Percentiles rank a stretch among this genome's conserved stretches.
These are phyloP conservation scores for Emydoidea blandingii DNA, from an alignment of 2,797 vertebrate species.

Conservation along the genomic window DNA sequence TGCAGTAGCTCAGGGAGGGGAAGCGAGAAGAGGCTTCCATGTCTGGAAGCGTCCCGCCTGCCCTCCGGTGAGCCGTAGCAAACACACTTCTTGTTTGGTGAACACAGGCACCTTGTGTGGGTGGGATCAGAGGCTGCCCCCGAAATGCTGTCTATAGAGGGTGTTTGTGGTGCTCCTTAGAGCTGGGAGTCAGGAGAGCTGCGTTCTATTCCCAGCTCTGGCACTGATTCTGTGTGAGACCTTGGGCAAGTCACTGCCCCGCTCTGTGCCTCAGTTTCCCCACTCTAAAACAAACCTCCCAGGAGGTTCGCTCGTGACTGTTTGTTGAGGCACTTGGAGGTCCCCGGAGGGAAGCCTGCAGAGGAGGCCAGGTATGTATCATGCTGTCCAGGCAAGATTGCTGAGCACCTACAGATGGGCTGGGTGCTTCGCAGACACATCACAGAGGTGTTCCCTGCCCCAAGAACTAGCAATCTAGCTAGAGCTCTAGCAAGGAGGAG, in stretches of 20 bases:
- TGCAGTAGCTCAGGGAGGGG: background rate
- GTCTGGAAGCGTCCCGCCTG: background rate
- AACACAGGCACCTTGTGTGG: background rate
- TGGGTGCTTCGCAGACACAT: background rate
- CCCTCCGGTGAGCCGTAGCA: slow-evolving; percentile 1
- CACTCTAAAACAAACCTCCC: background rate
- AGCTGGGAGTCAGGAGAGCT: background rate
- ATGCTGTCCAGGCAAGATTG: slow-evolving; percentile 4
- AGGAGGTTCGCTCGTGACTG: background rate
- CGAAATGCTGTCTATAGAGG: background rate
- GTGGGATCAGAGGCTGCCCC: background rate
- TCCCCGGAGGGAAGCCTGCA: background rate
- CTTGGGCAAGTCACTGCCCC: background rate
- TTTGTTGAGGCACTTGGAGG: background rate
- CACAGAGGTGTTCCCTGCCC: background rate
- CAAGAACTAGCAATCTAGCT: background rate
- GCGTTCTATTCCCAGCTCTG: background rate
- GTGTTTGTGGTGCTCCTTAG: background rate
- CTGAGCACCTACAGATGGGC: background rate
- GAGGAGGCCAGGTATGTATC: slow-evolving; percentile 42
- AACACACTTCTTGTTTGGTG: background rate
- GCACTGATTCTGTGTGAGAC: background rate
- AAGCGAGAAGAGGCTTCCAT: background rate
- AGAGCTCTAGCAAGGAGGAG: background rate
- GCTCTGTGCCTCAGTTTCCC: background rate